These are phyloP conservation scores for Actenoides lindsayi DNA, from an alignment of 2,113 vertebrate species.

Conservation along the genomic window DNA sequence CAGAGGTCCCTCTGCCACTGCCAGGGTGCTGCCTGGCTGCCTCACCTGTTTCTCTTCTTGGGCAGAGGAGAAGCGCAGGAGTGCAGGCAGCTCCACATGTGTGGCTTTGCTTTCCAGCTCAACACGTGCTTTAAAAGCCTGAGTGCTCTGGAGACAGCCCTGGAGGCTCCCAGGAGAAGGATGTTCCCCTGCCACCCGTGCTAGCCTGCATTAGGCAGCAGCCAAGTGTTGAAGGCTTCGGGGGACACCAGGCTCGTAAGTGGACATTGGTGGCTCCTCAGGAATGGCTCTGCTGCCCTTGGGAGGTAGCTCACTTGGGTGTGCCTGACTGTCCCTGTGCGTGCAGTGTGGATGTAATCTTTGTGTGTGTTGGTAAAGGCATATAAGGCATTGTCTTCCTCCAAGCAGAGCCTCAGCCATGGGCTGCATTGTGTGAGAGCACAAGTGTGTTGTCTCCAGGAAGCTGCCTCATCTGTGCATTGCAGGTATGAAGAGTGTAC, in stretches of 20 bases:
- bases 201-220: not conserved
- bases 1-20: not conserved
- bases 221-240: not conserved
- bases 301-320: not conserved
- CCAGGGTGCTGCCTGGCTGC: not conserved
- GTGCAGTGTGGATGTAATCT: accelerated
- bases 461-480: not conserved
- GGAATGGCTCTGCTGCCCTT: accelerated
- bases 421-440: not conserved
- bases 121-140: accelerated
- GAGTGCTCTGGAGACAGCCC: not conserved
- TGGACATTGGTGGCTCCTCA: not conserved
- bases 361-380: not conserved
- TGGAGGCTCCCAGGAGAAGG: not conserved
- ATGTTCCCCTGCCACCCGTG: not conserved
- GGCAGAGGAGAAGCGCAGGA: not conserved
- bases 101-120: not conserved
- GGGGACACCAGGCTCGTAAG: not conserved
- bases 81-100: accelerated
- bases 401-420: accelerated
- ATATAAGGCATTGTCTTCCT: not conserved
- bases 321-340: accelerated
- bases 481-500: accelerated
- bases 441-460: not conserved
- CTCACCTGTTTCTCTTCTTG: not conserved